A percentile compares a stretch with the other conserved stretches of the same genome.
phyloP scores from a whole-genome alignment of 2,113 vertebrate genomes.

The Nibea albiflora region DNA sequence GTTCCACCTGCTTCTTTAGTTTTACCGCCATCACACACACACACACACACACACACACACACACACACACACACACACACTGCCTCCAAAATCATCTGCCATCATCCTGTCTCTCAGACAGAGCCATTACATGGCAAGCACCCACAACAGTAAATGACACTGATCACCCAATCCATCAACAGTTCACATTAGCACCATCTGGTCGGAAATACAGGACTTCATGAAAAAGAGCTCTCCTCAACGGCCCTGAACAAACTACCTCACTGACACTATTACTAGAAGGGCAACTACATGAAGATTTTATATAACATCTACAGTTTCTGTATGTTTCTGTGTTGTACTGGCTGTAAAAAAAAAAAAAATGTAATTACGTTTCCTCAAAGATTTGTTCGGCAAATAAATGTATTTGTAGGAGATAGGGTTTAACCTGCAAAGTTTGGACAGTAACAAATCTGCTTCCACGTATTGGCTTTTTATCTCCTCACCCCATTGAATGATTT shows the following conservation, averaged over 20 bases:
- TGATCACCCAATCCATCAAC: background rate
- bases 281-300: background rate
- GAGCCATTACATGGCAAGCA: background rate
- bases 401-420: background rate
- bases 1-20: background rate
- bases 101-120: background rate
- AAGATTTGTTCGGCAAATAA: background rate
- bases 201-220: background rate
- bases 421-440: background rate
- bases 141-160: background rate
- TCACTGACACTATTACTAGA: background rate
- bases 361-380: background rate
- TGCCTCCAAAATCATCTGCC: background rate
- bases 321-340: background rate
- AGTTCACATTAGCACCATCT: background rate
- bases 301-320: no score
- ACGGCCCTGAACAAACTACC: background rate
- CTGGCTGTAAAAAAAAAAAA: background rate
- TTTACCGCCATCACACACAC: background rate
- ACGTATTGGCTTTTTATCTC: conserved; percentile 46
- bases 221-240: background rate
- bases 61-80: background rate
- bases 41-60: background rate
- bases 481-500: conserved; percentile 51
- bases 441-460: conserved; percentile 13